phyloP scores from a whole-genome alignment of 2,888 invertebrate genomes.

The Lamellibrachia satsuma region DNA sequence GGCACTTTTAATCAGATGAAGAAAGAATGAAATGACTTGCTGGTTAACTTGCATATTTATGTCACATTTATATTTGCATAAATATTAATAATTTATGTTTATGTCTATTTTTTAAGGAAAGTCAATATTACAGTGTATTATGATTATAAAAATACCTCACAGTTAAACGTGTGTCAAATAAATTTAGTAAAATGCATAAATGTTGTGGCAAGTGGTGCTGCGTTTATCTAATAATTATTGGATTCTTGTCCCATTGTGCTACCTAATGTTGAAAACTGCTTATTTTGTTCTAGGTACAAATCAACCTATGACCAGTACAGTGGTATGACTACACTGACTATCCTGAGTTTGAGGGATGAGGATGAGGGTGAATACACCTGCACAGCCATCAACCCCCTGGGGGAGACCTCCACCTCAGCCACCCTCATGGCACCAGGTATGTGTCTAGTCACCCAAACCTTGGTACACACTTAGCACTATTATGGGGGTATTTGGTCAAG shows the following conservation, averaged over 20 bases:
- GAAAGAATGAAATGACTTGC: too few species aligned
- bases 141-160: too few species aligned
- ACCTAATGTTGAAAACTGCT: background rate
- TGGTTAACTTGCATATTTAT: too few species aligned
- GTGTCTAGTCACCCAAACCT: background rate
- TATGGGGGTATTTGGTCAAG: too few species aligned
- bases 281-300: conserved; percentile 36
- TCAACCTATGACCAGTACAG: conserved; percentile 70
- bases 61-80: too few species aligned
- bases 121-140: too few species aligned
- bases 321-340: conserved; percentile 88
- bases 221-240: background rate
- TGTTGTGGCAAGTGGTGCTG: too few species aligned
- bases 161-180: background rate
- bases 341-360: conserved; percentile 76
- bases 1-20: too few species aligned
- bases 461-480: too few species aligned
- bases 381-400: conserved; percentile 82
- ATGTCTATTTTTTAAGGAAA: too few species aligned
- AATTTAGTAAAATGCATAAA: background rate
- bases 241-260: background rate
- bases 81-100: too few species aligned
- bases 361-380: conserved; percentile 85
- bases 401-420: conserved; percentile 79
- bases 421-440: conserved; percentile 44